Evolutionary conservation across 1,140 invertebrate species (phyloP).

Genomic region (Archivesica marissinica): DNA sequence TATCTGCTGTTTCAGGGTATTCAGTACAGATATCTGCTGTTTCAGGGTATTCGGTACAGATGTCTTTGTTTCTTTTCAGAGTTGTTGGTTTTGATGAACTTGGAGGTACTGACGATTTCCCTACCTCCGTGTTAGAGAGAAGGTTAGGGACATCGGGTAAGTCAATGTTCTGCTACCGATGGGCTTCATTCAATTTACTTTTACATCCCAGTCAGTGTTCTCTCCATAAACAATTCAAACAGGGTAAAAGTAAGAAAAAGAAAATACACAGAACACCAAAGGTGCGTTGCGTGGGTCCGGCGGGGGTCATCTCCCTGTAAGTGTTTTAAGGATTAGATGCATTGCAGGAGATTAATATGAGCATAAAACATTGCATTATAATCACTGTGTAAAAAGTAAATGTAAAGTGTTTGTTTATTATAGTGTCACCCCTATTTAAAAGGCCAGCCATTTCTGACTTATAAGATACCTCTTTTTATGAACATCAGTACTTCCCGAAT

Average conservation of each 20-base stretch:
- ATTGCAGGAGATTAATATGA: neutral
- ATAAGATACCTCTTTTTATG: too few relatives aligned
- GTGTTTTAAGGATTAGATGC: neutral
- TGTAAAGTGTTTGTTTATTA: too few relatives aligned
- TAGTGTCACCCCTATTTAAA: too few relatives aligned
- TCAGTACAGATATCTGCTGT: too few relatives aligned
- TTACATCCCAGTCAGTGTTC: neutral
- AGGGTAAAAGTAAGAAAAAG: too few relatives aligned
- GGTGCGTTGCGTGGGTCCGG: neutral
- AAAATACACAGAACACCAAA: neutral
- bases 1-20: too few relatives aligned
- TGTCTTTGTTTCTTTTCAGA: constrained; percentile 70
- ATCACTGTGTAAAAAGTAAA: too few relatives aligned
- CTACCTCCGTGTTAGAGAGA: constrained; percentile 75
- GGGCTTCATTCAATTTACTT: neutral
- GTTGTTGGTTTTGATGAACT: constrained; percentile 82
- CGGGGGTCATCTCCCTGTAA: too few relatives aligned
- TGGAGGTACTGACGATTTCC: constrained; percentile 80
- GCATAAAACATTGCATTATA: neutral
- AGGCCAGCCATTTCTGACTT: too few relatives aligned
- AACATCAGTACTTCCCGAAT: too few relatives aligned
- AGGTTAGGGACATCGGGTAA: constrained; percentile 79
- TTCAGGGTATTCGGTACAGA: too few relatives aligned
- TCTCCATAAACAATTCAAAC: neutral
- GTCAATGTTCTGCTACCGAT: neutral